Evolutionary conservation across 2,888 invertebrate species (phyloP).

Genomic region (Litoditis marina): DNA sequence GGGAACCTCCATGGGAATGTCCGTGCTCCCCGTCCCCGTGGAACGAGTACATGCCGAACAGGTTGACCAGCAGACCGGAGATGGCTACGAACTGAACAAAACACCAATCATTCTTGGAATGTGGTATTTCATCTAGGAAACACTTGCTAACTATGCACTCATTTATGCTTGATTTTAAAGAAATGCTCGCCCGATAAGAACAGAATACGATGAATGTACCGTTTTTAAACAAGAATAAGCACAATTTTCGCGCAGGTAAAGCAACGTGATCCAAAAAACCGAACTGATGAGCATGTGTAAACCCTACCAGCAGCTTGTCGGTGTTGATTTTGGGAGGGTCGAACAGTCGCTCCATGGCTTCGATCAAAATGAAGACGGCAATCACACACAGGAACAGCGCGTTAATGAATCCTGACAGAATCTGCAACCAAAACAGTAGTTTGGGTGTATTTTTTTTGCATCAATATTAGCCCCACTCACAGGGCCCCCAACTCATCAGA

Average conservation of each 20-base stretch:
- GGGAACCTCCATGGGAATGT: conserved; percentile 58
- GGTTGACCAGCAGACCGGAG: conserved; percentile 67
- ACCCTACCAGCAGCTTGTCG: conserved; percentile 65
- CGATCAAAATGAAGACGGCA: conserved; percentile 67
- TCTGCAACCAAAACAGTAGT: no score
- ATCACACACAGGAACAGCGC: conserved; percentile 68
- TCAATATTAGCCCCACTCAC: no score
- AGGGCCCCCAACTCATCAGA: no score
- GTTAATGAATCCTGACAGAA: conserved; percentile 67
- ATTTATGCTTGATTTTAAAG: no score
- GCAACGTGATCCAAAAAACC: not conserved
- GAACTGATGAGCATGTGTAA: not conserved
- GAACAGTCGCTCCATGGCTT: conserved; percentile 66
- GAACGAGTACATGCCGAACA: conserved; percentile 68
- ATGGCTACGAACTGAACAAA: conserved; percentile 66
- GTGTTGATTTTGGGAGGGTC: conserved; percentile 68
- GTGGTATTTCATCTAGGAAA: no score
- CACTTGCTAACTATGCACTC: no score
- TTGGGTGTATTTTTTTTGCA: no score
- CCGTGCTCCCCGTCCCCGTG: conserved; percentile 55
- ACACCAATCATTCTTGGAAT: not conserved
- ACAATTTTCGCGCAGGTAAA: no score
- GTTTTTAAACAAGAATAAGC: no score
- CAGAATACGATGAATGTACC: no score
- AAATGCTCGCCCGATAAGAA: no score